These are phyloP conservation scores for Papilio demoleus DNA, from an alignment of 2,888 invertebrate species.

Conservation along the genomic window DNA sequence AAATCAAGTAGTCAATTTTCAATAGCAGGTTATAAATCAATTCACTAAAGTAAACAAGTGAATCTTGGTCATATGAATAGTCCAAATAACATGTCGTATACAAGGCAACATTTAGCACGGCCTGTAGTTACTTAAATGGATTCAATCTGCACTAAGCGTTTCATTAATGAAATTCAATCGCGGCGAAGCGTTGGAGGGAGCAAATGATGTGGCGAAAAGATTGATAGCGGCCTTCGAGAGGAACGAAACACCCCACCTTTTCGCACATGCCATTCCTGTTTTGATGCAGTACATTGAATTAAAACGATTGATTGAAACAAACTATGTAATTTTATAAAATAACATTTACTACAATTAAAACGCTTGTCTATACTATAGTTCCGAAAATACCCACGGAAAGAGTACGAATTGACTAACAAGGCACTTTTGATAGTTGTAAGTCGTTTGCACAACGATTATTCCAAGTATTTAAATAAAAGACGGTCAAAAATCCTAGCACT, in stretches of 20 bases:
- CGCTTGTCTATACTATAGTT: no score
- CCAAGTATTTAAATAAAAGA: no score
- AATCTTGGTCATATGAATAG: conserved; percentile 19
- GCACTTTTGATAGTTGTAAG: no score
- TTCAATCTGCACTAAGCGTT: conserved; percentile 83
- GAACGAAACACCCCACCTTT: conserved; percentile 46
- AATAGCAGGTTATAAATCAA: no score
- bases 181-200: conserved; percentile 70
- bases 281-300: conserved; percentile 33
- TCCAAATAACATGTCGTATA: conserved; percentile 35
- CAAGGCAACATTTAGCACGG: conserved; percentile 50
- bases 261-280: conserved; percentile 42
- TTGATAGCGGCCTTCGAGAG: conserved; percentile 66
- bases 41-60: neutral
- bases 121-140: conserved; percentile 79
- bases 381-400: no score
- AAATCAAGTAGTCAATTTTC: no score
- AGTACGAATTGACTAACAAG: no score
- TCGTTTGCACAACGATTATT: no score
- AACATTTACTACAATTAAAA: no score
- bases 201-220: conserved; percentile 83
- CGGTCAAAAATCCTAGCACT: no score
- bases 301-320: conserved; percentile 1
- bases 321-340: neutral
- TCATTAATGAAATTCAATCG: conserved; percentile 83